Conservation (phyloP, 30 jellyfish, hydroid and myxozoan species). For the Chironex yamaguchii region DNA sequence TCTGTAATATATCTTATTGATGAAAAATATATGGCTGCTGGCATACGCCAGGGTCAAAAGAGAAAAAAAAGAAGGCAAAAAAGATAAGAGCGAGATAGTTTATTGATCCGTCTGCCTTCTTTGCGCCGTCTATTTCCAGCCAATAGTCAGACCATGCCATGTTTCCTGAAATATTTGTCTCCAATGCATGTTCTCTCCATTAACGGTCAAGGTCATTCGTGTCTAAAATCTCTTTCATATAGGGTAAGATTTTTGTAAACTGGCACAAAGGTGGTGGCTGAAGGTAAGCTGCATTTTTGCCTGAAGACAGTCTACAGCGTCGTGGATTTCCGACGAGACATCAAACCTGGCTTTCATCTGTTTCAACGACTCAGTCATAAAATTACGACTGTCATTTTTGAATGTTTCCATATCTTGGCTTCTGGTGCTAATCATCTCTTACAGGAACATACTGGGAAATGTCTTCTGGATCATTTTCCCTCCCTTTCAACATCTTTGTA, state of each 20-base stretch:
- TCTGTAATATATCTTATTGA: no score
- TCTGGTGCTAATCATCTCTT: no score
- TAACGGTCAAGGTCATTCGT: slow-evolving; percentile 36
- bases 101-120: neutral
- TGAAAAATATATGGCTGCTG: no score
- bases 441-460: slow-evolving; percentile 9
- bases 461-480: slow-evolving; percentile 22
- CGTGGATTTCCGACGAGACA: slow-evolving; percentile 8
- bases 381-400: slow-evolving; percentile 13
- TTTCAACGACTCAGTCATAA: slow-evolving; percentile 1
- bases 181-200: slow-evolving; percentile 66
- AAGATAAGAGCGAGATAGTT: slow-evolving; percentile 53
- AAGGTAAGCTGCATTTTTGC: slow-evolving; percentile 38
- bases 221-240: neutral
- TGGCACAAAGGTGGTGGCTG: slow-evolving; percentile 32
- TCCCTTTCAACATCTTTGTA: slow-evolving; percentile 2
- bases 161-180: neutral
- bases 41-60: no score
- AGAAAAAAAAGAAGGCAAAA: slow-evolving; percentile 6
- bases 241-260: slow-evolving; percentile 11
- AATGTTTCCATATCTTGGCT: no score
- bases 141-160: slow-evolving; percentile 16
- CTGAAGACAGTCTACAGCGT: slow-evolving; percentile 1
- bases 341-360: slow-evolving; percentile 49
- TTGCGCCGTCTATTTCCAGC: slow-evolving; percentile 2